Conservation (phyloP, 2,113 vertebrate genomes). For the Erythrolamprus reginae region DNA sequence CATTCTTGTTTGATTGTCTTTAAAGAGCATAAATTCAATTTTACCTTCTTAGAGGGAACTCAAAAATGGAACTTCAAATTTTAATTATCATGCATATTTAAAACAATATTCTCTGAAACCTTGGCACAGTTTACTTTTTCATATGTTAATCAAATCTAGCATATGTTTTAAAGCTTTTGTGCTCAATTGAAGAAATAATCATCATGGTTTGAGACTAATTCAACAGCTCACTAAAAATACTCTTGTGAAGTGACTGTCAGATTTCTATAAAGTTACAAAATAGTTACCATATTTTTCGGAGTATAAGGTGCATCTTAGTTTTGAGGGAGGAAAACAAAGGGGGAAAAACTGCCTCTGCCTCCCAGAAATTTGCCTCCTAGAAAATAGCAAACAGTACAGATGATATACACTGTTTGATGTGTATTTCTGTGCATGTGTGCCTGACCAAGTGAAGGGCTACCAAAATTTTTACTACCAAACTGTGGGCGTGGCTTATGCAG, state of each 20-base stretch:
- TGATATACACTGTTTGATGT: too few species aligned
- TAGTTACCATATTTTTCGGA: too few species aligned
- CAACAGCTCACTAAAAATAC: conserved; percentile 41
- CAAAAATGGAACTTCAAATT: conserved; percentile 31
- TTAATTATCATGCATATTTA: conserved; percentile 27
- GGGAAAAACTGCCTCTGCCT: too few species aligned
- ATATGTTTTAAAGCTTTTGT: conserved; percentile 52
- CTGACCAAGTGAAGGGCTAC: too few species aligned
- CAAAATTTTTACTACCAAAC: too few species aligned
- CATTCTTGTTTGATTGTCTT: neutral
- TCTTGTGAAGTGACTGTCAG: conserved; percentile 21
- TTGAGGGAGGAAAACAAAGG: too few species aligned
- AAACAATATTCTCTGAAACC: conserved; percentile 37
- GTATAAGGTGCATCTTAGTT: too few species aligned
- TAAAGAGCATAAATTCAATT: conserved; percentile 2
- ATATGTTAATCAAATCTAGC: conserved; percentile 47
- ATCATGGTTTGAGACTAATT: conserved; percentile 45
- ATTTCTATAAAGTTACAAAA: conserved; percentile 42
- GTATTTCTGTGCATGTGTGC: too few species aligned
- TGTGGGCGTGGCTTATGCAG: too few species aligned
- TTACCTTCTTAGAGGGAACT: neutral
- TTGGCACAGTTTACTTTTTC: conserved; percentile 43
- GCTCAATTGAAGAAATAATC: conserved; percentile 50
- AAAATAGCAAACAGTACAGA: too few species aligned
- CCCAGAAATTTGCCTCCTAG: too few species aligned